Percentiles rank a stretch among this genome's conserved stretches.
phyloP scores from a whole-genome alignment of 2,113 vertebrate species.

The Colistium nudipinnis region DNA sequence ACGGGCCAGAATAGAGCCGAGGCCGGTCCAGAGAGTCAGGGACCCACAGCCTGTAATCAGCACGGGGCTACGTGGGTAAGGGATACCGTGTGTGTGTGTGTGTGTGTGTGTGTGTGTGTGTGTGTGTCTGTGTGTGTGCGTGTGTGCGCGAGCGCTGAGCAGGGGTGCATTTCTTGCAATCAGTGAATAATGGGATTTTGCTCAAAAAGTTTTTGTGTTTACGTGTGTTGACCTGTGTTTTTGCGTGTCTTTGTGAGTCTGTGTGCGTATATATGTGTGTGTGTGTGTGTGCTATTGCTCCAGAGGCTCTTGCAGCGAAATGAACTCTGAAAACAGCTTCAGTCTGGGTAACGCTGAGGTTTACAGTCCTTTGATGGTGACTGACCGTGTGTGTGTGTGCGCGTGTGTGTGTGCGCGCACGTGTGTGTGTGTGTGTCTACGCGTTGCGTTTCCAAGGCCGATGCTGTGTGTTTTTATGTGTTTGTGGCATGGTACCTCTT shows the following conservation, averaged over 20 bases:
- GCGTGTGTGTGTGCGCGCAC: conserved; percentile 1
- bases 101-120: not conserved
- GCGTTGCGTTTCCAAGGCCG: conserved; percentile 5
- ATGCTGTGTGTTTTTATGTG: conserved; percentile 42
- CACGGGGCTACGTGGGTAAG: not conserved
- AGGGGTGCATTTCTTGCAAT: conserved; percentile 46
- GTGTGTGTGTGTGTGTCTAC: not conserved
- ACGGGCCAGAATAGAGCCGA: conserved; percentile 48
- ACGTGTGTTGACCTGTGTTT: too few relatives aligned
- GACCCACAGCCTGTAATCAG: conserved; percentile 56
- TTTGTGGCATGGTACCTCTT: conserved; percentile 66
- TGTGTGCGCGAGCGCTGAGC: conserved; percentile 18
- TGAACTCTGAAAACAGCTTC: conserved; percentile 44
- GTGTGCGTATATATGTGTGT: too few relatives aligned
- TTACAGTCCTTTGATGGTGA: conserved; percentile 40
- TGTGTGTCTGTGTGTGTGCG: not conserved
- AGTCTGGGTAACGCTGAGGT: conserved; percentile 40
- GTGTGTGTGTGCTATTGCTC: conserved; percentile 8
- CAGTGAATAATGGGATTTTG: conserved; percentile 47
- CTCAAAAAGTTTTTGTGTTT: not conserved
- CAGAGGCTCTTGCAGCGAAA: conserved; percentile 41
- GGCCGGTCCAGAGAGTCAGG: conserved; percentile 8
- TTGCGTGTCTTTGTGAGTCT: too few relatives aligned
- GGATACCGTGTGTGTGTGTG: conserved; percentile 18
- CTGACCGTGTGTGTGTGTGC: not conserved